Base-by-base conservation (phyloP, 2,797 vertebrate species). In the Tokudaia tokunoshimensis region DNA sequence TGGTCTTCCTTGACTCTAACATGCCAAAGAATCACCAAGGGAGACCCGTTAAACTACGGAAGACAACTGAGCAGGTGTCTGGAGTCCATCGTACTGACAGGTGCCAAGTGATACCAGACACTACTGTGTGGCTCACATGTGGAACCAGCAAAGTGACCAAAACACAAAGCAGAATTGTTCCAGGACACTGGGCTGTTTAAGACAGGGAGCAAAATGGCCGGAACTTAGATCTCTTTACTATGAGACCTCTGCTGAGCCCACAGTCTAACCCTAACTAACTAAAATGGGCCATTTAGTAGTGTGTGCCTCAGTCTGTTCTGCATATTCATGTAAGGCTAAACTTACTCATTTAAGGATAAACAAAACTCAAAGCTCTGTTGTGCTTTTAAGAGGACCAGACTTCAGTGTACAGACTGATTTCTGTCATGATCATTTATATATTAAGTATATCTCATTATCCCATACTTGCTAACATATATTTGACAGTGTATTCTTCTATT, bases 351-450 rank as follows among this genome's bases (percentile, higher is more conserved):
- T n/a, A 70, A 17, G 31, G 15, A 80, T 47, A 93, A 95, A 93
- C 57, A 90, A 83, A 92, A 47, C 20, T 94, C 24, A 84, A 93
- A 74, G 87, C 6, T 41, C 29, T 75, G 14, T 9, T 63, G 72
- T 13, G 41, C 72, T 80, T 90, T 84, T 52, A 67, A 93, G 72
- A 84, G 29, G 89, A 85, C 70, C n/a, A 79, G 67, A 90, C 63
- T 86, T 72, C 11, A 72, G 50, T 59, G 85, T 78, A 44, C 11
- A 50, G 22, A 87, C 13, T 7, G 78, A 92, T 84, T 86, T 89
- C 41, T 92, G 31, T 50, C 41, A 74, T 86, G 17, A 63, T 79
- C 80, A 91, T 67, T 92, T 92, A 91, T 79, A 85, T 50, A 89
- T 61, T 67, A 93, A 78, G 20, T 75, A 50, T 13, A 74, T 79